These are phyloP conservation scores for Columba guinea DNA, from an alignment of 2,797 vertebrate genomes.

Conservation along the genomic window DNA sequence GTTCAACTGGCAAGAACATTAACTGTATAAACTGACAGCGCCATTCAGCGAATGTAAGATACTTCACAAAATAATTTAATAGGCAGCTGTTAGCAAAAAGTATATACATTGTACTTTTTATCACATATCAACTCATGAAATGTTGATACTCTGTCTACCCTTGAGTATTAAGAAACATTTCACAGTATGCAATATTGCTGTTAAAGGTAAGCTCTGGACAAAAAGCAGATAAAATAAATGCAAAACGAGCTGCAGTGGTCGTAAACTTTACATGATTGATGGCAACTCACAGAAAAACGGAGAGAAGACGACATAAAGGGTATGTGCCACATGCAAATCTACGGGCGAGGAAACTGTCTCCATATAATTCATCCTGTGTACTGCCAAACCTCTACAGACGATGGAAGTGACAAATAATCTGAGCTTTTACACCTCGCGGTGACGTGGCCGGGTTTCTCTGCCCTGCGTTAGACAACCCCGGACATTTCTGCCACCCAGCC, in stretches of 20 bases:
- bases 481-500: neutral
- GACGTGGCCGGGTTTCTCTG: neutral
- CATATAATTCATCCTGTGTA: neutral
- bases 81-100: slow-evolving; percentile 13
- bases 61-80: neutral
- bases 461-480: neutral
- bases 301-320: neutral
- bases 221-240: slow-evolving; percentile 51
- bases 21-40: neutral
- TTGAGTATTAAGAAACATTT: slow-evolving; percentile 21
- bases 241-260: slow-evolving; percentile 2
- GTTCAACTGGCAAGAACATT: slow-evolving; percentile 34
- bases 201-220: slow-evolving; percentile 43
- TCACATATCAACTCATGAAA: neutral
- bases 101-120: slow-evolving; percentile 1
- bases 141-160: neutral
- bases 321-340: slow-evolving; percentile 22
- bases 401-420: slow-evolving; percentile 39
- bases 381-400: neutral
- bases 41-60: neutral
- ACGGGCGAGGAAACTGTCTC: slow-evolving; percentile 24
- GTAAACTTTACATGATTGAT: slow-evolving; percentile 50
- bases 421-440: slow-evolving; percentile 23
- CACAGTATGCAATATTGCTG: neutral
- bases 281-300: slow-evolving; percentile 1